These are phyloP conservation scores for Epicampocera succincta DNA, from an alignment of 2,888 invertebrate genomes.

Conservation along the genomic window DNA sequence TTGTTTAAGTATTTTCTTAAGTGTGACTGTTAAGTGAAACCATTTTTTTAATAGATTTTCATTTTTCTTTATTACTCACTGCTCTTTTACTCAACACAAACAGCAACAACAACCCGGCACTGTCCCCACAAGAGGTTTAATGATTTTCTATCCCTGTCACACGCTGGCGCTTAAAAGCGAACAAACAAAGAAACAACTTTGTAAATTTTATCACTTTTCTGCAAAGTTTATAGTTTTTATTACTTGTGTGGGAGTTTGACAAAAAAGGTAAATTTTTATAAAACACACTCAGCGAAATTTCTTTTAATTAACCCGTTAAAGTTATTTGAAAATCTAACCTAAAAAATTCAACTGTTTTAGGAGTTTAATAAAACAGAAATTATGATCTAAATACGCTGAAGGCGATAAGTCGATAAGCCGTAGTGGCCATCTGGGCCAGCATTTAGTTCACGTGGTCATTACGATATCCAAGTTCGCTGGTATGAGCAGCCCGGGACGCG, in stretches of 20 bases:
- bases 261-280: slow-evolving; percentile 36
- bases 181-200: background rate
- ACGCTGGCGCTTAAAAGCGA: slow-evolving; percentile 22
- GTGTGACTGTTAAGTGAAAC: slow-evolving; percentile 76
- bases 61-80: slow-evolving; percentile 62
- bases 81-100: slow-evolving; percentile 42
- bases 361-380: too few relatives aligned
- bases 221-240: slow-evolving; percentile 31
- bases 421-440: too few relatives aligned
- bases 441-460: too few relatives aligned
- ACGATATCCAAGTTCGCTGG: too few relatives aligned
- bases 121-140: slow-evolving; percentile 36
- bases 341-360: too few relatives aligned
- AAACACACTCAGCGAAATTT: slow-evolving; percentile 32
- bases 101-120: slow-evolving; percentile 10
- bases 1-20: slow-evolving; percentile 67
- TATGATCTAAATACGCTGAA: too few relatives aligned
- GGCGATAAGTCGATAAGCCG: too few relatives aligned
- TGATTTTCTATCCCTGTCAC: slow-evolving; percentile 55
- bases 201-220: slow-evolving; percentile 17
- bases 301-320: too few relatives aligned
- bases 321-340: too few relatives aligned
- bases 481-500: too few relatives aligned
- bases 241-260: slow-evolving; percentile 58
- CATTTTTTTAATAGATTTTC: slow-evolving; percentile 72